Conservation (phyloP, 2,113 vertebrate genomes). For the Mastomys natalensis region DNA sequence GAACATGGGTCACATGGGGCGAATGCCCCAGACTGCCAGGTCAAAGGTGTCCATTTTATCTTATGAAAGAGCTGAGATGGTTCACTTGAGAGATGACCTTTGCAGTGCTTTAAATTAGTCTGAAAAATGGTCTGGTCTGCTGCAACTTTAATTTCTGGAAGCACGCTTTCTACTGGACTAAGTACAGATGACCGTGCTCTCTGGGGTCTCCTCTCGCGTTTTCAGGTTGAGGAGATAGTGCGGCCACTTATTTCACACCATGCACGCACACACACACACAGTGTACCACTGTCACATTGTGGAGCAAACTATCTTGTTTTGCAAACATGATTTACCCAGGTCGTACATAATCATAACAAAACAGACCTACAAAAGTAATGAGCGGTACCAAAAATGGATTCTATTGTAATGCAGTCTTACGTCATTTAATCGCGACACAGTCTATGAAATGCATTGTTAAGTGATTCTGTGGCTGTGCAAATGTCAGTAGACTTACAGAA, state of each 20-base stretch:
- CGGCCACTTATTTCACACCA: background rate
- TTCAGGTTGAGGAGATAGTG: background rate
- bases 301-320: background rate
- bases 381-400: background rate
- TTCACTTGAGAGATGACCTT: slow-evolving; percentile 38
- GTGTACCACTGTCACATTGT: background rate
- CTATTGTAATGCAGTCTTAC: background rate
- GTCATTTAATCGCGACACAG: background rate
- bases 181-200: background rate
- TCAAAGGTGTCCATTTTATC: background rate
- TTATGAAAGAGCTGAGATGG: slow-evolving; percentile 15
- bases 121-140: slow-evolving; percentile 12
- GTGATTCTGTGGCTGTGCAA: background rate
- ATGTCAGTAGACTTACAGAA: background rate
- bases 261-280: background rate
- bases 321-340: background rate
- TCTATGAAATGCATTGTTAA: background rate
- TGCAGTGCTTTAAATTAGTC: slow-evolving; percentile 21
- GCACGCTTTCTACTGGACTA: background rate
- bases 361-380: background rate
- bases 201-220: background rate
- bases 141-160: slow-evolving; percentile 6
- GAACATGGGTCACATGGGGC: background rate
- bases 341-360: slow-evolving; percentile 16
- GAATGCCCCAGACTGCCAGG: background rate